Percentiles rank a stretch among this genome's conserved stretches.
These are phyloP conservation scores for Apostichopus japonicus DNA, from an alignment of 35 echinoderm and acorn worm genomes.

Conservation along the genomic window DNA sequence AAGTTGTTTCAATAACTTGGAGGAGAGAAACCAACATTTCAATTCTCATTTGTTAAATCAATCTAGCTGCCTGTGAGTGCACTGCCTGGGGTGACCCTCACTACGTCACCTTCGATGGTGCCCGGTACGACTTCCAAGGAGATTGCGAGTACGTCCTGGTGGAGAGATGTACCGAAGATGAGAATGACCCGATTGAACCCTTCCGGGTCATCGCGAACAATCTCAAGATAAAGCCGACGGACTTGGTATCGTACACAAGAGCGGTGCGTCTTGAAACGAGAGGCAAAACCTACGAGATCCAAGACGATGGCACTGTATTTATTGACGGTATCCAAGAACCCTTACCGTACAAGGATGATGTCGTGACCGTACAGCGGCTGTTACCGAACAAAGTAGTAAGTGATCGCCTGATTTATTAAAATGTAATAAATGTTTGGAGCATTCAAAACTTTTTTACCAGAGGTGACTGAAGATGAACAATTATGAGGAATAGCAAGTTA, in stretches of 20 bases:
- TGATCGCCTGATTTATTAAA: too few species aligned
- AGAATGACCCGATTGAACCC: background rate
- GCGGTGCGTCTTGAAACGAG: background rate
- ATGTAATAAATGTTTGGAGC: too few species aligned
- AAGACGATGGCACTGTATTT: background rate
- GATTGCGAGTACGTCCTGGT: constrained; percentile 83
- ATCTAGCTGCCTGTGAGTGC: constrained; percentile 73
- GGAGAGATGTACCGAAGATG: constrained; percentile 46
- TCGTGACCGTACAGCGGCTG: background rate
- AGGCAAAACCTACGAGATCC: constrained; percentile 2
- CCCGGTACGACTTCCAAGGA: constrained; percentile 73
- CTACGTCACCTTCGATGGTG: constrained; percentile 82
- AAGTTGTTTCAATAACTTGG: too few species aligned
- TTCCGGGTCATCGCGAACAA: constrained; percentile 4
- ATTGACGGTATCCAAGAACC: constrained; percentile 24
- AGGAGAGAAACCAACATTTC: background rate
- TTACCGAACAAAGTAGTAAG: constrained; percentile 18
- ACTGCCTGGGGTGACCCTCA: constrained; percentile 80
- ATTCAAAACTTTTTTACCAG: too few species aligned
- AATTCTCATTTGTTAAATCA: background rate
- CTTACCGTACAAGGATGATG: background rate
- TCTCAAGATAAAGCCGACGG: background rate
- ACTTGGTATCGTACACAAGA: constrained; percentile 7
- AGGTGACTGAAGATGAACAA: too few species aligned
- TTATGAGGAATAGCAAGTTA: too few species aligned